Evolutionary conservation across 2,797 vertebrate species (phyloP).

Genomic region (Chromis chromis): DNA sequence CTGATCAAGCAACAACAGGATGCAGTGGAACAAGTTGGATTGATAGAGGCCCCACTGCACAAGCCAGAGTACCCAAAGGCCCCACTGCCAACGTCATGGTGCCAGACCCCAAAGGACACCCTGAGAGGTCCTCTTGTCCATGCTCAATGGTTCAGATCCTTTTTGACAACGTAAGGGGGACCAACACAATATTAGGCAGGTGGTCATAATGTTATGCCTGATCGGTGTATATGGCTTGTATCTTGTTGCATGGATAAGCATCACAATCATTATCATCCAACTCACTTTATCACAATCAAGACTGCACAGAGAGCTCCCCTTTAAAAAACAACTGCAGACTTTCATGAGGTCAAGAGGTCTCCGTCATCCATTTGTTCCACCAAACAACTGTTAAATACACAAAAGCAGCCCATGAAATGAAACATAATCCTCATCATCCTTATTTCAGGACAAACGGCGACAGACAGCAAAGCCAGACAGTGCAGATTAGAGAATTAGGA

Average conservation of each 20-base stretch:
- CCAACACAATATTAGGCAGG: no score
- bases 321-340: slow-evolving; percentile 8
- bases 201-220: no score
- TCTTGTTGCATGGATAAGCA: background rate
- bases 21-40: no score
- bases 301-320: slow-evolving; percentile 9
- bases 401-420: background rate
- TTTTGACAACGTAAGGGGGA: no score
- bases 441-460: slow-evolving; percentile 2
- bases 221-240: background rate
- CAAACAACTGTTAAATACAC: background rate
- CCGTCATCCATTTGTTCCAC: slow-evolving; percentile 4
- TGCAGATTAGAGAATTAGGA: slow-evolving; percentile 11
- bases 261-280: background rate
- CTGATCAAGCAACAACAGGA: no score
- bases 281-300: slow-evolving; percentile 15
- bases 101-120: no score
- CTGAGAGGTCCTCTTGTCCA: no score
- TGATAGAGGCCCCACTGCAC: no score
- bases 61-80: no score
- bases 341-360: slow-evolving; percentile 15
- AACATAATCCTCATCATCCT: background rate
- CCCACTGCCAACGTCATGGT: no score
- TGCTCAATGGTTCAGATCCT: no score
- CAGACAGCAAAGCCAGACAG: background rate